Evolutionary conservation across 2,113 vertebrate genomes (phyloP).

Genomic region (Caranx melampygus): DNA sequence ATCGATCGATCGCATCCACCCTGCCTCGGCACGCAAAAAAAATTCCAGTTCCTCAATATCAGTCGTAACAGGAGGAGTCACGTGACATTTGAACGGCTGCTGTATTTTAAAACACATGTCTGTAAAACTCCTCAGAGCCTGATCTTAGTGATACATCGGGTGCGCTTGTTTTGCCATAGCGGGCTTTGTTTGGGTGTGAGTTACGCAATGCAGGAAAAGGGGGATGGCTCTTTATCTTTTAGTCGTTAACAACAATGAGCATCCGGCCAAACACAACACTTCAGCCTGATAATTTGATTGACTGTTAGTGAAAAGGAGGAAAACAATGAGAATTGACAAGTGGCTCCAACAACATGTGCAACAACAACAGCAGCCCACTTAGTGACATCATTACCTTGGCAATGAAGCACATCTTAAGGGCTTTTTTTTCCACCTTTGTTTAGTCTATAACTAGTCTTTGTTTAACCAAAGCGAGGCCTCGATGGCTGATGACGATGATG

Average conservation of each 20-base stretch:
- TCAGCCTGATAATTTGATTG: slow-evolving; percentile 16
- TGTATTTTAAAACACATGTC: slow-evolving; percentile 5
- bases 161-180: not conserved
- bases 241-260: slow-evolving; percentile 5
- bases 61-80: not conserved
- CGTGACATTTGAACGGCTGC: not conserved
- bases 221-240: slow-evolving; percentile 27
- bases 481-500: not conserved
- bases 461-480: not conserved
- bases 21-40: not conserved
- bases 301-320: slow-evolving; percentile 6
- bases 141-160: slow-evolving; percentile 12
- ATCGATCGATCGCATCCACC: slow-evolving; percentile 10
- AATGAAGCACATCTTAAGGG: not conserved
- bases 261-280: slow-evolving; percentile 43
- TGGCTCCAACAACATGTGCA: slow-evolving; percentile 40
- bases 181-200: slow-evolving; percentile 42
- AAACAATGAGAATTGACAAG: slow-evolving; percentile 27
- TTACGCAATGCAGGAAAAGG: slow-evolving; percentile 45
- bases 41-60: not conserved
- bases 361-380: slow-evolving; percentile 37
- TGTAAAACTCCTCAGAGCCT: not conserved
- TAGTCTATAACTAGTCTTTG: not conserved
- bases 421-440: not conserved
- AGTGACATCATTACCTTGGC: slow-evolving; percentile 32